Base-by-base conservation (phyloP, 2,888 invertebrate species). In the Timema cristinae region DNA sequence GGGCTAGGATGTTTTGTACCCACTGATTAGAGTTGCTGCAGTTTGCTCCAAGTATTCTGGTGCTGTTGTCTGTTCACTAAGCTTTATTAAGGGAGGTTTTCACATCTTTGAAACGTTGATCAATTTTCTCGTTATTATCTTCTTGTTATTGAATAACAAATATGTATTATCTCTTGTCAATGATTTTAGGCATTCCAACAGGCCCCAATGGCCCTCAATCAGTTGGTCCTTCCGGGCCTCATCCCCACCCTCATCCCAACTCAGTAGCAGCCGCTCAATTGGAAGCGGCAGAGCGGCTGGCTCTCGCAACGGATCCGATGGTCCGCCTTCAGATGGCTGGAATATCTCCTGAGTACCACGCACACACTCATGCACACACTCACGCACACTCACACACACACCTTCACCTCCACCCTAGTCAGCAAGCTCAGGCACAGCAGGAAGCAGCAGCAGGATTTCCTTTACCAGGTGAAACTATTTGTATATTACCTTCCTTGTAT, bases 301-400 rank as follows among this genome's bases (percentile, higher is more conserved):
- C 93, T 74, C 85, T 93, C 79, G 93, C 95, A 75, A 92, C 93
- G 76, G 95, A 96, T 84, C 95, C 95, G 75, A 93, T 96, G 92
- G 92, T 89, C 76, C 91, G 95, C 78, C 85, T 96, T 81, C 95
- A 95, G 87, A 94, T 96, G 94, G 94, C 94, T 78, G 94, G 94
- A 81, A 91, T 92, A 79, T 91, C 89, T 78, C 91, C 91, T 68
- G 94, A 94, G 85, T 94, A 93, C 85, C 95, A 95, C 84, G 93
- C 94, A 80, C 95, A 95, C 85, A 93, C 94, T 78, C 95, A 95
- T 83, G 93, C 94, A 79, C 94, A 94, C 85, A 93, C 93, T 77
- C 94, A 94, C 83, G 92, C 95, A 80, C 95, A 95, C 85, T 92
- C 94, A 79, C 93, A 93, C 86, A 90, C 92, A 78, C 93, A 93